Conservation (phyloP, 2,797 vertebrate species). For the Labroides dimidiatus region DNA sequence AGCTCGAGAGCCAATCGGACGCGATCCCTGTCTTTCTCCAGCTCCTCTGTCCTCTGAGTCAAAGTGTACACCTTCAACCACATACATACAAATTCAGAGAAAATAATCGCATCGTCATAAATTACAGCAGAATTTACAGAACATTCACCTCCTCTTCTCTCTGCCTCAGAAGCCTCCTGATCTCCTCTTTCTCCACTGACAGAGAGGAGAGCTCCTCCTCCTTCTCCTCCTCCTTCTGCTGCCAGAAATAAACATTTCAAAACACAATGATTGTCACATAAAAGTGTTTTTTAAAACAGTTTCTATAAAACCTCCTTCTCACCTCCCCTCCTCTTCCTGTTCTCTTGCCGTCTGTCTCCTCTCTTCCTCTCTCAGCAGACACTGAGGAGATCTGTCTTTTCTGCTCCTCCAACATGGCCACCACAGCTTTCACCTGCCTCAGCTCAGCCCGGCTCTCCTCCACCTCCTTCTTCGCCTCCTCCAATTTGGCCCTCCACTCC, state of each 20-base stretch:
- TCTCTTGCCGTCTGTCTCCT: conserved; percentile 20
- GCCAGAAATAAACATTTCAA: not conserved
- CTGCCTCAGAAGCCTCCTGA: conserved; percentile 46
- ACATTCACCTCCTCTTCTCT: conserved; percentile 53
- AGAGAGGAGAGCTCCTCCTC: conserved; percentile 34
- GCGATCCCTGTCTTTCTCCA: conserved; percentile 67
- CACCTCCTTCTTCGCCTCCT: conserved; percentile 32
- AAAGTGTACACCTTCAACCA: conserved; percentile 53
- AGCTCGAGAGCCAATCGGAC: conserved; percentile 76
- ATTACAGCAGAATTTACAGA: no score
- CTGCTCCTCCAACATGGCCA: conserved; percentile 75
- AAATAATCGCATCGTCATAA: no score
- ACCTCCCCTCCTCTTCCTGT: conserved; percentile 23
- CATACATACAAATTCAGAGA: not conserved
- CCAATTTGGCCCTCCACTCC: conserved; percentile 39
- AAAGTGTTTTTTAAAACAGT: not conserved
- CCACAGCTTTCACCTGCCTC: conserved; percentile 56
- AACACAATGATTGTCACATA: no score
- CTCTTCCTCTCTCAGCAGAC: conserved; percentile 14
- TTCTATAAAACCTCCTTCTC: not conserved
- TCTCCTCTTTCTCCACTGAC: conserved; percentile 54
- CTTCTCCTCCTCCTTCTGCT: conserved; percentile 33
- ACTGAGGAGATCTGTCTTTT: conserved; percentile 46
- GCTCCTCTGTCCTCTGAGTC: conserved; percentile 64
- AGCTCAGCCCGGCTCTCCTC: conserved; percentile 76